phyloP scores from a whole-genome alignment of 2,113 vertebrate genomes.

The Rynchops niger region DNA sequence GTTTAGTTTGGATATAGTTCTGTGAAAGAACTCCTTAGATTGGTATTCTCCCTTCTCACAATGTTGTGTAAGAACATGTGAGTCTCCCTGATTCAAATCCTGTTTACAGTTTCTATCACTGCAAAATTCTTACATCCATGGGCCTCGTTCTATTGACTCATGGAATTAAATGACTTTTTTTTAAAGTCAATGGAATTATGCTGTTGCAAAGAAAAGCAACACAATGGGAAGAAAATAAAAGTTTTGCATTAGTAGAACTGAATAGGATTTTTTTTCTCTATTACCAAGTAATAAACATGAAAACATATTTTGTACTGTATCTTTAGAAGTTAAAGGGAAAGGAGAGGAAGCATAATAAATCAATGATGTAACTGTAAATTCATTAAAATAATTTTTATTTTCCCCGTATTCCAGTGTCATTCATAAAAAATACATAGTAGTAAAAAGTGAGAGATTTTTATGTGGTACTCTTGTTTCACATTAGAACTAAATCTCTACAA shows the following conservation, averaged over 20 bases:
- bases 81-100: constrained; percentile 22
- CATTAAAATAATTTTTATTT: background rate
- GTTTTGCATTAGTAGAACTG: constrained; percentile 29
- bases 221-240: background rate
- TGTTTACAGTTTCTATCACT: constrained; percentile 31
- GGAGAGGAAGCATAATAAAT: background rate
- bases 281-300: constrained; percentile 56
- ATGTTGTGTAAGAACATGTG: background rate
- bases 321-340: background rate
- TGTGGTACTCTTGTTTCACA: background rate
- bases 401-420: background rate
- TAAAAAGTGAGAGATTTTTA: background rate
- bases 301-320: constrained; percentile 38
- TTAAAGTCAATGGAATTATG: background rate
- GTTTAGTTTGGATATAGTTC: background rate
- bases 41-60: background rate
- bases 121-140: constrained; percentile 2
- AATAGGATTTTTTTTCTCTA: constrained; percentile 60
- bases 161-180: background rate
- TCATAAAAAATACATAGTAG: background rate
- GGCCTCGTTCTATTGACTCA: background rate
- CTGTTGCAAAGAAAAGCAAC: background rate
- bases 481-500: background rate
- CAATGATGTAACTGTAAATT: constrained; percentile 25
- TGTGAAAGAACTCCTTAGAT: background rate